Base-by-base conservation (phyloP, 2,797 vertebrate species). In the Darevskia nairensis region DNA sequence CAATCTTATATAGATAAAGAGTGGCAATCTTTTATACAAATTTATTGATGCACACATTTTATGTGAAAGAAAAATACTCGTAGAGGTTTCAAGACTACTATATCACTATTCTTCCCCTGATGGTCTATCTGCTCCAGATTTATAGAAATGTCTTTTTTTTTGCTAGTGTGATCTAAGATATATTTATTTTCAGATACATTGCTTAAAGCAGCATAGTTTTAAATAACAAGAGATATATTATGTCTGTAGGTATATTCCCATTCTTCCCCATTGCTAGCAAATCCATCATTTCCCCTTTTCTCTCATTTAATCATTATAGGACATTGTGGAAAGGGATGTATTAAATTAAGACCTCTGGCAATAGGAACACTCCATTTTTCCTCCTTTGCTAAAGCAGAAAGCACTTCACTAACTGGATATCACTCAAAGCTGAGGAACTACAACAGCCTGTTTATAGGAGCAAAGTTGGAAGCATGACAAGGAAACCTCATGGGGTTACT, bases 11-110 rank as follows among this genome's bases (percentile, higher is more conserved):
- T 55, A 55, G 50, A 55, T 55, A 55, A 55, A 55, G 13, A 55
- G 13, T 55, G 50, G 50, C 50, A 55, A 55, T 15, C 50, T 3
- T 55, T 55, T 55, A 15, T 55, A 55, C 50, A 55, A 55, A 85
- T 94, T 83, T 93, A 94, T 61, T 89, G 75, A 21, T 92, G 94
- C 93, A 91, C 82, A 80, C 88, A 92, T 91, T 94, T 90, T 90
- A 86, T 94, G 90, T 90, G 92, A 94, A 94, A 80, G 90, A 96
- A 86, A 80, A 87, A 8, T 87, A 91, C 71, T 87, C 55, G 41
- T 9, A 78, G 80, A 84, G 87, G 90, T 90, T 80, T 3, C 88
- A 91, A 89, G 91, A 91, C 80, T 76, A 23, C 89, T 93, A 29
- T 92, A n/a, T n/a, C 46, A 9, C 17, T 88, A n/a, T 50, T 61